phyloP scores from a whole-genome alignment of 2,888 invertebrate species.

The Pyrocoelia pectoralis region DNA sequence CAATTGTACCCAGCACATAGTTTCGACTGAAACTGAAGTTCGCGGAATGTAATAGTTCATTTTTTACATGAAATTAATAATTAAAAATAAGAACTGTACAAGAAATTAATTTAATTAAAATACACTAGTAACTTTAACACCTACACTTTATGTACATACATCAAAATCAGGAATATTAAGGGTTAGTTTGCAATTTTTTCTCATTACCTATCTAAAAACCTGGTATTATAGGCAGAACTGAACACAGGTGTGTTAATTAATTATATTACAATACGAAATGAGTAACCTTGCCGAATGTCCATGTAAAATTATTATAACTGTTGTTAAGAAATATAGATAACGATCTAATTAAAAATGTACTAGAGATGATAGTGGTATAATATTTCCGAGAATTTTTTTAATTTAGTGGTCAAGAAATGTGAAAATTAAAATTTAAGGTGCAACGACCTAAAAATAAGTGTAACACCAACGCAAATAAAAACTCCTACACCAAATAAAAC shows the following conservation, averaged over 20 bases:
- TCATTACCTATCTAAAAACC: background rate
- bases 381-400: constrained; percentile 25
- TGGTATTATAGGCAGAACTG: background rate
- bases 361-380: constrained; percentile 17
- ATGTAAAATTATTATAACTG: constrained; percentile 27
- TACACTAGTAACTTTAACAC: constrained; percentile 30
- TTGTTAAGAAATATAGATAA: constrained; percentile 29
- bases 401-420: constrained; percentile 1
- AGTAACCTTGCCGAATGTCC: constrained; percentile 20
- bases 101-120: constrained; percentile 39
- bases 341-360: constrained; percentile 34
- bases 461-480: constrained; percentile 51
- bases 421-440: constrained; percentile 41
- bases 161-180: constrained; percentile 19
- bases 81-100: constrained; percentile 51
- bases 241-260: constrained; percentile 27
- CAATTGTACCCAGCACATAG: constrained; percentile 25
- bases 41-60: constrained; percentile 41
- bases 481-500: constrained; percentile 49
- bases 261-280: constrained; percentile 31
- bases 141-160: constrained; percentile 35
- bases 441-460: constrained; percentile 53
- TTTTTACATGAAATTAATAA: constrained; percentile 44
- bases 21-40: constrained; percentile 33
- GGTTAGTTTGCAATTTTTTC: constrained; percentile 27